Conservation (phyloP, 2,797 vertebrate species). For the Sparus aurata region DNA sequence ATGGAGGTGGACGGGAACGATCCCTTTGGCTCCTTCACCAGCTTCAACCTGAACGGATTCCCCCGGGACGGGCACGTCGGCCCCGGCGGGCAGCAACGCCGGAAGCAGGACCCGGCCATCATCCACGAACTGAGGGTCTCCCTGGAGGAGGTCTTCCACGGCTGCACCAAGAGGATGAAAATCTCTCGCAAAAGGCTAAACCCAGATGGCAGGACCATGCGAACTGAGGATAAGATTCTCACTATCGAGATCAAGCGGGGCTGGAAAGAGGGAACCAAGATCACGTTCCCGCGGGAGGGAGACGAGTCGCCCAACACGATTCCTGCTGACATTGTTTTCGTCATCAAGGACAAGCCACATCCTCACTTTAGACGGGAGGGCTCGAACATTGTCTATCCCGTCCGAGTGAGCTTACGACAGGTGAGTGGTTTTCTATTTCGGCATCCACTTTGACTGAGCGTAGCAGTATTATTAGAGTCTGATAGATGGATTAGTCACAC, state of each 20-base stretch:
- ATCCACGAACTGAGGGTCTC: conserved; percentile 96
- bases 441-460: conserved; percentile 25
- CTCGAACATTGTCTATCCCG: conserved; percentile 96
- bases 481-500: conserved; percentile 63
- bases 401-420: conserved; percentile 95
- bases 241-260: conserved; percentile 98
- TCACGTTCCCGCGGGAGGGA: conserved; percentile 97
- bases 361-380: conserved; percentile 96
- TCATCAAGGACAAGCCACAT: conserved; percentile 99
- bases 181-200: conserved; percentile 97
- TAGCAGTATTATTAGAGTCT: conserved; percentile 57
- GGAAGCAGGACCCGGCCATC: conserved; percentile 96
- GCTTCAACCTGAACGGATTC: conserved; percentile 96
- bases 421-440: conserved; percentile 82
- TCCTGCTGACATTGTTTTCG: conserved; percentile 97
- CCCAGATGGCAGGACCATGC: conserved; percentile 93
- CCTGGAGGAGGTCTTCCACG: conserved; percentile 96
- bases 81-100: conserved; percentile 87
- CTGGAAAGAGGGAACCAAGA: conserved; percentile 99
- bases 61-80: conserved; percentile 94
- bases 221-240: conserved; percentile 97
- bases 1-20: conserved; percentile 97
- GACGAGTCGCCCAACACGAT: conserved; percentile 95
- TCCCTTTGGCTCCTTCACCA: conserved; percentile 93
- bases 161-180: conserved; percentile 98